A percentile compares a stretch with the other conserved stretches of the same genome.
phyloP scores from a whole-genome alignment of 1,140 invertebrate genomes.

The Daktulosphaira vitifoliae region DNA sequence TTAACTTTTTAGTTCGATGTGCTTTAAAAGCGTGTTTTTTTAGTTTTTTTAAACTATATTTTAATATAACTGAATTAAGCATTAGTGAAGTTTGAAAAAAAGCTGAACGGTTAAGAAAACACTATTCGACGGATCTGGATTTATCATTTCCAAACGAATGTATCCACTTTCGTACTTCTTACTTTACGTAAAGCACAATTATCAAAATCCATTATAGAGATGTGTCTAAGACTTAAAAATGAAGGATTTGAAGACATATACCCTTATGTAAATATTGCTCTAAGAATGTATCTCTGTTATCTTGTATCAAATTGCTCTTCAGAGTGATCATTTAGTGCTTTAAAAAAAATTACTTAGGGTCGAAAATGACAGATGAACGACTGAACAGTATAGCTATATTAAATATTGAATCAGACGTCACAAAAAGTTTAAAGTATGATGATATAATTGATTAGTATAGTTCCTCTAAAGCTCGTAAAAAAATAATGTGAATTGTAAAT shows the following conservation, averaged over 20 bases:
- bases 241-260: constrained; percentile 6
- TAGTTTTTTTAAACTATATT: too few species aligned
- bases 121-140: not conserved
- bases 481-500: constrained; percentile 11
- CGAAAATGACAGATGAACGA: constrained; percentile 9
- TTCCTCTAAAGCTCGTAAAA: constrained; percentile 6
- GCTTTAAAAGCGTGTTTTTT: too few species aligned
- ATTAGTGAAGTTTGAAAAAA: constrained; percentile 1
- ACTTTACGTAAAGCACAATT: not conserved
- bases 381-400: constrained; percentile 18
- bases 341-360: constrained; percentile 29
- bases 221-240: not conserved
- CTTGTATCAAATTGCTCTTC: constrained; percentile 28
- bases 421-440: constrained; percentile 4
- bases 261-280: constrained; percentile 6
- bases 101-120: constrained; percentile 6
- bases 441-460: constrained; percentile 19
- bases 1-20: too few species aligned
- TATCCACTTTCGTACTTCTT: constrained; percentile 4
- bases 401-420: constrained; percentile 8
- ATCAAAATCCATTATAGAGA: not conserved
- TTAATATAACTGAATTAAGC: not conserved
- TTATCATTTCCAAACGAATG: too few species aligned
- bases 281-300: not conserved
- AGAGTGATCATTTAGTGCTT: constrained; percentile 35